phyloP scores from a whole-genome alignment of 2,113 vertebrate genomes.

The Hypocryptadius cinnamomeus region DNA sequence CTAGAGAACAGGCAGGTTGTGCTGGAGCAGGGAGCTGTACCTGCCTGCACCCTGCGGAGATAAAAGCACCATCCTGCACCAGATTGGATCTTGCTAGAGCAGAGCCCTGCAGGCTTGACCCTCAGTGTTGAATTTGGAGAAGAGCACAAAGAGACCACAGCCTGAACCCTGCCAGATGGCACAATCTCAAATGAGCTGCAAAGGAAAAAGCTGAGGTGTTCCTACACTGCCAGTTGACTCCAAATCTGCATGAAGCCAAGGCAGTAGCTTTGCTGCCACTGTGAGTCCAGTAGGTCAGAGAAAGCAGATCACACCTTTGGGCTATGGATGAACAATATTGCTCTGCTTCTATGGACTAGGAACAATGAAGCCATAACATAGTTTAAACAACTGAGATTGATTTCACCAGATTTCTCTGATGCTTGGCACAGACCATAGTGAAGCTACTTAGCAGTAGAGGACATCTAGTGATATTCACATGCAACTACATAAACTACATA shows the following conservation, averaged over 20 bases:
- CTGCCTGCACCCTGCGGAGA: background rate
- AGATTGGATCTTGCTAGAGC: background rate
- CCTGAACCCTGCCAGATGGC: background rate
- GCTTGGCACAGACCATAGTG: background rate
- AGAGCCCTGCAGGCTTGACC: background rate
- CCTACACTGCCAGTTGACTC: background rate
- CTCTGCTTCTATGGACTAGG: background rate
- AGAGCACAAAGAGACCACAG: background rate
- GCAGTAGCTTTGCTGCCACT: background rate
- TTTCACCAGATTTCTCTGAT: background rate
- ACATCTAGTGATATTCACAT: slow-evolving; percentile 45
- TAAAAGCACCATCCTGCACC: background rate
- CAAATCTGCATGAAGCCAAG: background rate
- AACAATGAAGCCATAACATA: background rate
- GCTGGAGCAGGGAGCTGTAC: background rate
- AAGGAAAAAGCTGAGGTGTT: background rate
- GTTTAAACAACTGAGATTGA: background rate
- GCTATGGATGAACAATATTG: background rate
- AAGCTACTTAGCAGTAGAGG: slow-evolving; percentile 20
- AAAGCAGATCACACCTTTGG: background rate
- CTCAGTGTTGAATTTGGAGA: background rate
- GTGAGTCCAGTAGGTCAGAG: background rate
- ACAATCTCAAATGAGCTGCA: background rate
- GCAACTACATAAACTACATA: slow-evolving; percentile 13
- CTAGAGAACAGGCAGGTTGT: background rate